A percentile compares a stretch with the other conserved stretches of the same genome.
Evolutionary conservation across 2,888 invertebrate genomes (phyloP).

Genomic region (Noctua janthina): DNA sequence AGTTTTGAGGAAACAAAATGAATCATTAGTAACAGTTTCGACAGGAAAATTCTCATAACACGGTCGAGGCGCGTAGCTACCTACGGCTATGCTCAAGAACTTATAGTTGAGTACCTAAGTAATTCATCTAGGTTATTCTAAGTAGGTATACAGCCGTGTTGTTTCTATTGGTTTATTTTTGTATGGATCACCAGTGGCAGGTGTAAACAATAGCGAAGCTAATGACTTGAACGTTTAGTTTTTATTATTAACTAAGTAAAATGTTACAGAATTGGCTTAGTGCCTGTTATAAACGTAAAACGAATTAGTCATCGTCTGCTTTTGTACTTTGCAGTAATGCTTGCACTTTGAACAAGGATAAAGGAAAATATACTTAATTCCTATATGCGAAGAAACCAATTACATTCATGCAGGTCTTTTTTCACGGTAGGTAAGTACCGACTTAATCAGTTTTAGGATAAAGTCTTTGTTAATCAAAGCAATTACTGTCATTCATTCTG

Average conservation of each 20-base stretch:
- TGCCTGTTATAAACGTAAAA: constrained; percentile 63
- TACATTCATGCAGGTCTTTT: constrained; percentile 3
- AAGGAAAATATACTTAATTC: constrained; percentile 40
- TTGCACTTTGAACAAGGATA: constrained; percentile 62
- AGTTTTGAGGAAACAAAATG: background rate
- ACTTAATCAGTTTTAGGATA: background rate
- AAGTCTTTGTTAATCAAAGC: background rate
- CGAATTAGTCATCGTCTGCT: constrained; percentile 76
- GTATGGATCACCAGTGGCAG: constrained; percentile 35
- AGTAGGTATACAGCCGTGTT: background rate
- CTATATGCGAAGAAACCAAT: constrained; percentile 1
- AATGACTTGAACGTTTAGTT: constrained; percentile 41
- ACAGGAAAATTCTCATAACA: background rate
- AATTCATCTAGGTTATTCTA: background rate
- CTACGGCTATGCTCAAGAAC: background rate
- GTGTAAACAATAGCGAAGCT: constrained; percentile 34
- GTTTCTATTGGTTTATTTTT: constrained; percentile 38
- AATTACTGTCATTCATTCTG: background rate
- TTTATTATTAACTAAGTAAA: constrained; percentile 60
- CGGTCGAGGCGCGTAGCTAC: background rate
- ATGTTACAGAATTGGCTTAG: constrained; percentile 69
- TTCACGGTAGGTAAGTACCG: background rate
- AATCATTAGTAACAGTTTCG: background rate
- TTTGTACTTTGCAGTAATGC: constrained; percentile 73
- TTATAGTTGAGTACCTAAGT: background rate